Percentiles rank a stretch among this genome's conserved stretches.
phyloP scores from a whole-genome alignment of 2,113 vertebrate genomes.

The Callipepla californica region DNA sequence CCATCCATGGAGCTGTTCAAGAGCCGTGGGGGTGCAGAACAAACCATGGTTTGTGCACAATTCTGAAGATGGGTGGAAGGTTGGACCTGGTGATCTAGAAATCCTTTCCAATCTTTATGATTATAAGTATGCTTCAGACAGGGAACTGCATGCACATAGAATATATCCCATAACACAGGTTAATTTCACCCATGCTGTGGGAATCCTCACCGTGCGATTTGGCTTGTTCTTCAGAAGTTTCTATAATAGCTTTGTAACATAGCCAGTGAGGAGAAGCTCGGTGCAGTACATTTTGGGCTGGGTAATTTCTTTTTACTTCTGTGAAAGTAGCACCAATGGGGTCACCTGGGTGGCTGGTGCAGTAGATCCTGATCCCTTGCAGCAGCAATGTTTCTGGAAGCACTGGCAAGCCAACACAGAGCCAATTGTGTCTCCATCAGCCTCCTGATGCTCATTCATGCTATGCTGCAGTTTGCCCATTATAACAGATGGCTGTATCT shows the following conservation, averaged over 20 bases:
- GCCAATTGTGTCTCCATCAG: background rate
- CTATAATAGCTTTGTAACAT: background rate
- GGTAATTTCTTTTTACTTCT: background rate
- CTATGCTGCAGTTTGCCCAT: background rate
- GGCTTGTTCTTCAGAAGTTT: background rate
- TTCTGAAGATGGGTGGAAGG: no score
- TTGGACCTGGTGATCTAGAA: no score
- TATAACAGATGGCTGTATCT: background rate
- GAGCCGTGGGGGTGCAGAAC: no score
- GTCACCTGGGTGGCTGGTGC: background rate
- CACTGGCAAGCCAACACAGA: background rate
- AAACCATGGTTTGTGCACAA: no score
- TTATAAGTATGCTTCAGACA: background rate
- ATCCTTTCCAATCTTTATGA: no score
- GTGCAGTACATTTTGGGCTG: background rate
- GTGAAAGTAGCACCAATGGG: accelerated
- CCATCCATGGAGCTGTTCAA: no score
- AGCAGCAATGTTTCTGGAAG: background rate
- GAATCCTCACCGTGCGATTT: accelerated
- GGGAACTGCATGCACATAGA: background rate
- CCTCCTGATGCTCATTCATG: background rate
- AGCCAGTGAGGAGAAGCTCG: background rate
- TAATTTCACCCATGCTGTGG: background rate
- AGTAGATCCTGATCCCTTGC: background rate
- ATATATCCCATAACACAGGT: background rate